A percentile compares a stretch with the other conserved stretches of the same genome.
Conservation (phyloP, 2,113 vertebrate species). For the Danionella cerebrum region DNA sequence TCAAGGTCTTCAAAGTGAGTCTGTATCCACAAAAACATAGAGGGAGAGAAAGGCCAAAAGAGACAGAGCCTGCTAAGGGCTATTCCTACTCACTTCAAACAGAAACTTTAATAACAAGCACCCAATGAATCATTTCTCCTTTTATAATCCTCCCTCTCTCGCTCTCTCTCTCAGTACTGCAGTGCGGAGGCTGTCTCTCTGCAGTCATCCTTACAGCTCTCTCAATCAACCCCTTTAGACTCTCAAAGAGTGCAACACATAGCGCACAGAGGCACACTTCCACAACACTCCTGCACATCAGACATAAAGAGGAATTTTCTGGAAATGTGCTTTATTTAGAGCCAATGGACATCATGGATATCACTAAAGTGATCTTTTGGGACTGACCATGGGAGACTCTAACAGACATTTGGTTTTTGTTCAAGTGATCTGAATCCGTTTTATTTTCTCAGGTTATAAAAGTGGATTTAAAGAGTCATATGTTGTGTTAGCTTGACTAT, state of each 20-base stretch:
- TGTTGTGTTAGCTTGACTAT: too few relatives aligned
- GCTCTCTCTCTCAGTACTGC: slow-evolving; percentile 1
- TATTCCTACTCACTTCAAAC: slow-evolving; percentile 26
- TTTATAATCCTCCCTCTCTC: slow-evolving; percentile 28
- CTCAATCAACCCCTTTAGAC: slow-evolving; percentile 1
- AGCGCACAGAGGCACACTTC: not conserved
- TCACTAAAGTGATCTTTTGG: not conserved
- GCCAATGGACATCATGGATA: not conserved
- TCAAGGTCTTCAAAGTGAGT: slow-evolving; percentile 13
- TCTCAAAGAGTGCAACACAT: not conserved
- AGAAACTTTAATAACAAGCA: slow-evolving; percentile 31
- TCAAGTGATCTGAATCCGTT: not conserved
- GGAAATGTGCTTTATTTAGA: not conserved
- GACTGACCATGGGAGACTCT: too few relatives aligned
- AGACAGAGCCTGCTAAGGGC: not conserved
- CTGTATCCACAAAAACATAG: not conserved
- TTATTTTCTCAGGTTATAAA: too few relatives aligned
- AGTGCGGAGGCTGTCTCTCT: slow-evolving; percentile 26
- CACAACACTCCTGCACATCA: not conserved
- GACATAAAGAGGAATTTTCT: not conserved
- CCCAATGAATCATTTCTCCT: slow-evolving; percentile 14
- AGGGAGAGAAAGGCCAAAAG: not conserved
- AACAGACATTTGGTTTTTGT: not conserved
- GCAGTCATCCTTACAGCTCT: slow-evolving; percentile 23
- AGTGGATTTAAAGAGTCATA: not conserved